A percentile compares a stretch with the other conserved stretches of the same genome.
phyloP scores from a whole-genome alignment of 2,113 vertebrate genomes.

The Prunella himalayana region DNA sequence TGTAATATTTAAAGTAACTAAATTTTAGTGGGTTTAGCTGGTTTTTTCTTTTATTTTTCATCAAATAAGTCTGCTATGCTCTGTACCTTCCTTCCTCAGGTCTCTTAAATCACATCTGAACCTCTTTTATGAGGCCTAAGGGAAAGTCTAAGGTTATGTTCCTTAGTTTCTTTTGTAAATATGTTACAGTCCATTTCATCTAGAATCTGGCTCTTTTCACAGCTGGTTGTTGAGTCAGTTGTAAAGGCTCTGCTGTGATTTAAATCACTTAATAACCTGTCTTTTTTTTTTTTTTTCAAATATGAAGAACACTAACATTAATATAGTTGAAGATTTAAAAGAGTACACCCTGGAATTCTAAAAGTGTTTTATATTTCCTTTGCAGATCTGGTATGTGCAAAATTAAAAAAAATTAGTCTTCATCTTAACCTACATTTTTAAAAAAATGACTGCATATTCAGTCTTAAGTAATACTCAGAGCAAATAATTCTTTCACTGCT shows the following conservation, averaged over 20 bases:
- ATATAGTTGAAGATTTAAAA: neutral
- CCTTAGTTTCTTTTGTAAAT: slow-evolving; percentile 60
- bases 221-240: slow-evolving; percentile 19
- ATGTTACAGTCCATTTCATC: slow-evolving; percentile 33
- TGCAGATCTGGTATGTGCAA: neutral
- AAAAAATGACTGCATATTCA: neutral
- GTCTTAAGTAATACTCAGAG: neutral
- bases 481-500: neutral
- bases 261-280: slow-evolving; percentile 53
- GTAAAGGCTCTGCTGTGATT: slow-evolving; percentile 22
- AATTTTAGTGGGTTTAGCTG: neutral
- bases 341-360: neutral
- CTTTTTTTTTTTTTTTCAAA: neutral
- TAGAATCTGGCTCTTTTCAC: slow-evolving; percentile 29
- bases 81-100: neutral
- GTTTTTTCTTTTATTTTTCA: neutral
- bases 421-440: fast-evolving
- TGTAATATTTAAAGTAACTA: neutral
- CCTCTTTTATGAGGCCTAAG: slow-evolving; percentile 43
- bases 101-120: slow-evolving; percentile 50
- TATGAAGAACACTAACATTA: neutral
- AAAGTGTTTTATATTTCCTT: neutral
- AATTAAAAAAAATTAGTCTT: neutral
- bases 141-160: slow-evolving; percentile 49
- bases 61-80: neutral